Evolutionary conservation across 2,888 invertebrate species (phyloP), one percentile per base, ranked within the genome.

Genomic region (Meandrusa payeni): DNA sequence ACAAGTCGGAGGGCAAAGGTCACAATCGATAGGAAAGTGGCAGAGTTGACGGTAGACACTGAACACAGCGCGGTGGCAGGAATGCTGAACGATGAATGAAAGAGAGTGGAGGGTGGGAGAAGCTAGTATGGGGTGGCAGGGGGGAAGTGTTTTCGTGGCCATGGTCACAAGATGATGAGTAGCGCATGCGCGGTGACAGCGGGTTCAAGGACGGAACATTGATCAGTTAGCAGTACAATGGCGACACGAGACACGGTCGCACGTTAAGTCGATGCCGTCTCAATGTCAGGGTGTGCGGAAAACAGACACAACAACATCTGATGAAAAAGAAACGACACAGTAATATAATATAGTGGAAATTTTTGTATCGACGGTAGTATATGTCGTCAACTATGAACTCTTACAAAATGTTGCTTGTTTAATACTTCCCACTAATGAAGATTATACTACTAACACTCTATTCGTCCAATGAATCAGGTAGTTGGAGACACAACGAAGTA

Each of bases 191-290:
- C 49, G 48, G 39, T 45, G 46, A 50, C 56, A 49, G 51, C 64
- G 59, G 71, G 85, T 82, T 87, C 86, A 87, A 83, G 86, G 86
- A 76, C 78, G 68, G 41, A 15, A 33, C 64, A 85, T 86, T 79
- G 85, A 87, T 82, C 71, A 69, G 49, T 42, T n/a, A 46, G 63
- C 64, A 77, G 74, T 75, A 64, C 61, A 46, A 50, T 50, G 57
- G 57, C 57, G 66, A 53, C 62, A 59, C 60, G 65, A 69, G 74
- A 76, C 74, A 76, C 53, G 74, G 71, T 56, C 75, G 75, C 76
- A 71, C 76, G 74, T 69, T 53, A 64, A 66, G 69, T 76, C 75
- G 63, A 76, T 76, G 69, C 50, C 46, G 27, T 24, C 53, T 46
- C 76, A 78, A 62, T 77, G 78, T 67, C 79, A 77, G 51, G 74